Conservation (phyloP, 2,113 vertebrate genomes). For the Chlamydotis undulata region DNA sequence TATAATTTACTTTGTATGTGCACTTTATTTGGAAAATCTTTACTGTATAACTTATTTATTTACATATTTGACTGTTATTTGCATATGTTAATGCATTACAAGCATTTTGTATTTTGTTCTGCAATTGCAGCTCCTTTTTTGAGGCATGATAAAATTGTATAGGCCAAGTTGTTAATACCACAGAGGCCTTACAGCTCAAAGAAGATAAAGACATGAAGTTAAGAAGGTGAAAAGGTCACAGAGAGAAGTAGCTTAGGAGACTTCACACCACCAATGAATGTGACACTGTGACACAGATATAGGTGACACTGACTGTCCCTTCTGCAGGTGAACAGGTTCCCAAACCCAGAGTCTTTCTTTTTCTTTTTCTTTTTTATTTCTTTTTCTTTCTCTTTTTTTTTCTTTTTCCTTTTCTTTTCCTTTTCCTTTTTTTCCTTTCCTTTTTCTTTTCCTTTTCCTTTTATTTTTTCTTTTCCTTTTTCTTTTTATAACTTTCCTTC, state of each 20-base stretch:
- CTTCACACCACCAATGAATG: background rate
- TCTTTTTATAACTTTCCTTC: background rate
- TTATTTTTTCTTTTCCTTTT: too few relatives aligned
- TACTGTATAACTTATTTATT: background rate
- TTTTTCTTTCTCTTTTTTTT: too few relatives aligned
- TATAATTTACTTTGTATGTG: background rate
- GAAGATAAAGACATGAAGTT: background rate
- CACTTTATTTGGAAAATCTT: background rate
- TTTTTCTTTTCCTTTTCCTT: too few relatives aligned
- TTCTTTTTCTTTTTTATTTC: background rate
- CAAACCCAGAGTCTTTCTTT: accelerated
- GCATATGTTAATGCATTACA: background rate
- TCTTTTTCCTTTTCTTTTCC: too few relatives aligned
- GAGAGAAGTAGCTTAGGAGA: background rate
- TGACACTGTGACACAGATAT: background rate
- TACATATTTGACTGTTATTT: background rate
- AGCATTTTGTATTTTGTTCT: background rate
- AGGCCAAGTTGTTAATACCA: background rate
- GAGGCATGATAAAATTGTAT: background rate
- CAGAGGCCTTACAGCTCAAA: background rate
- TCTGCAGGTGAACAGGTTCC: background rate
- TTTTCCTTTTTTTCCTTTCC: too few relatives aligned
- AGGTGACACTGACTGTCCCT: background rate
- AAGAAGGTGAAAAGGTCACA: background rate
- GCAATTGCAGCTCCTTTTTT: background rate